Conservation (phyloP, 2,888 invertebrate species). For the Cephalotes varians region DNA sequence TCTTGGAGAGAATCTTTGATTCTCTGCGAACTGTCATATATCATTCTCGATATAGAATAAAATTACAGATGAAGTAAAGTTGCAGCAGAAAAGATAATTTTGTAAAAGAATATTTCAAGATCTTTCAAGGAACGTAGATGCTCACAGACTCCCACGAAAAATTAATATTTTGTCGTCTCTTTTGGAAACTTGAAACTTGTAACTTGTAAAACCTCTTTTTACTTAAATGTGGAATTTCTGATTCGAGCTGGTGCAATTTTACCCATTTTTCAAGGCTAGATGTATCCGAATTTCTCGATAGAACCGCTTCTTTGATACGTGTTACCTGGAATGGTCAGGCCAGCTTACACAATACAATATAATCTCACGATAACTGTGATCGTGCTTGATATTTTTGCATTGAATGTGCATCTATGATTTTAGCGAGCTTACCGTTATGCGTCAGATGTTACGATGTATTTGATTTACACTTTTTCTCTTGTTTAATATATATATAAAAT, state of each 20-base stretch:
- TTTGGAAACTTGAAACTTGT: background rate
- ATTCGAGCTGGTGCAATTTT: constrained; percentile 29
- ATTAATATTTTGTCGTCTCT: background rate
- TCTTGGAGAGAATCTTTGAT: constrained; percentile 8
- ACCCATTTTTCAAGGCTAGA: constrained; percentile 29
- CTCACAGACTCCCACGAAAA: background rate
- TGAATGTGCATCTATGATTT: constrained; percentile 74
- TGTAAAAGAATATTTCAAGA: background rate
- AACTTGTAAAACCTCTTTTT: background rate
- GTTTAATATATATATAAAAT: constrained; percentile 43
- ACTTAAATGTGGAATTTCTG: background rate
- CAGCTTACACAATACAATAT: constrained; percentile 68
- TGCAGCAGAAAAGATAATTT: constrained; percentile 8
- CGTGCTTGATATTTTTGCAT: constrained; percentile 76
- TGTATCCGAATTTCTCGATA: constrained; percentile 36
- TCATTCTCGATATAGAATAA: constrained; percentile 2
- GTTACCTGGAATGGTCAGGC: constrained; percentile 61
- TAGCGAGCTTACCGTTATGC: constrained; percentile 76
- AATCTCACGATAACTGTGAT: constrained; percentile 65
- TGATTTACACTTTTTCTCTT: constrained; percentile 68
- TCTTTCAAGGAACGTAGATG: background rate
- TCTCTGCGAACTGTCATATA: background rate
- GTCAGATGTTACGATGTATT: constrained; percentile 66
- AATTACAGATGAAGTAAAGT: constrained; percentile 9
- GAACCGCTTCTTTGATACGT: constrained; percentile 56